Evolutionary conservation across 1,140 invertebrate genomes (phyloP).

Genomic region (Marisa cornuarietis): DNA sequence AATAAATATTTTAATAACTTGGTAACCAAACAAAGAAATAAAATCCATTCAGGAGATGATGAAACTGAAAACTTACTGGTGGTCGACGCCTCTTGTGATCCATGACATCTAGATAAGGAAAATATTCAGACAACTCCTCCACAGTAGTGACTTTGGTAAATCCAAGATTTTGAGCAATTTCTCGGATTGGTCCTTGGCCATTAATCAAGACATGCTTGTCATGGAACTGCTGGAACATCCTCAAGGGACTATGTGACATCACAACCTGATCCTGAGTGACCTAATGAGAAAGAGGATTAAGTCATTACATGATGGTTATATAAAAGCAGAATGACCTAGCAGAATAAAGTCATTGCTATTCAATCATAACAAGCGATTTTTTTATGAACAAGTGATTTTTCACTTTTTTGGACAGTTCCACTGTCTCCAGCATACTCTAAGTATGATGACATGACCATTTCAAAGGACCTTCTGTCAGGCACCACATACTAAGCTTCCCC

Average conservation of each 20-base stretch:
- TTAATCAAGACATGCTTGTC: constrained; percentile 75
- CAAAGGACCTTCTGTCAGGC: no score
- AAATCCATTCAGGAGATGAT: not conserved
- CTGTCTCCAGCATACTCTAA: no score
- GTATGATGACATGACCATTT: no score
- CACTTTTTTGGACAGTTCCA: no score
- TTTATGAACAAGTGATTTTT: no score
- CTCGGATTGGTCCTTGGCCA: constrained; percentile 75
- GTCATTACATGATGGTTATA: not conserved
- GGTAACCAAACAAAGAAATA: no score
- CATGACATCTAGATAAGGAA: constrained; percentile 76
- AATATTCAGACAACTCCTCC: constrained; percentile 72
- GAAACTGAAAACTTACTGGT: constrained; percentile 56
- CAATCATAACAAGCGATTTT: no score
- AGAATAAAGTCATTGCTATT: not conserved
- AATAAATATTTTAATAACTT: no score
- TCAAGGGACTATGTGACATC: constrained; percentile 78
- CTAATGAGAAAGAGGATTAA: constrained; percentile 46
- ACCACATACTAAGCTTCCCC: no score
- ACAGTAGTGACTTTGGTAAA: constrained; percentile 75
- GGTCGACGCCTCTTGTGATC: constrained; percentile 72
- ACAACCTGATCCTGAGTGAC: constrained; percentile 75
- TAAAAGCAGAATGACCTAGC: not conserved
- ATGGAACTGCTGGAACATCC: constrained; percentile 74
- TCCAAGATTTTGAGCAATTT: constrained; percentile 76